Conservation (phyloP, 1,140 invertebrate genomes). For the Limonius californicus region DNA sequence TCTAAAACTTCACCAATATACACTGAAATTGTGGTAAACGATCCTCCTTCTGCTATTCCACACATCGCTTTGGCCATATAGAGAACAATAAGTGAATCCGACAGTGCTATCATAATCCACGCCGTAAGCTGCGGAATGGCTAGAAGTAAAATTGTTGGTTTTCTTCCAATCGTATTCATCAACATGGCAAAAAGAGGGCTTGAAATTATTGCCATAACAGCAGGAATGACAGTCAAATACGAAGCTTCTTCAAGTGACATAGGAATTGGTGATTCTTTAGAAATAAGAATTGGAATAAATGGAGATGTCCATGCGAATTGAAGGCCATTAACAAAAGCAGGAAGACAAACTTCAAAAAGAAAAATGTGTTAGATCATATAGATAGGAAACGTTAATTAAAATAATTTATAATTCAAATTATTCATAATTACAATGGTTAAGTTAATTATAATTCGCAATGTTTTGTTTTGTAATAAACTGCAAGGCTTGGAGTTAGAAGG, state of each 20-base stretch:
- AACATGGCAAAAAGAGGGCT: slow-evolving; percentile 33
- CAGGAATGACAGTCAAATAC: slow-evolving; percentile 54
- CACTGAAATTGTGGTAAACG: slow-evolving; percentile 46
- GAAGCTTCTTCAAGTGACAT: slow-evolving; percentile 57
- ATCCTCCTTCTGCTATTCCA: slow-evolving; percentile 34
- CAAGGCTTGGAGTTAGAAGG: too few relatives aligned
- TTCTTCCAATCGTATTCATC: slow-evolving; percentile 58
- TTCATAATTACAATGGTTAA: too few relatives aligned
- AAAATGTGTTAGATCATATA: too few relatives aligned
- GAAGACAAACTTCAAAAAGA: too few relatives aligned
- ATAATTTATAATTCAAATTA: too few relatives aligned
- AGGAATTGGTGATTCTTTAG: neutral
- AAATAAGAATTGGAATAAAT: slow-evolving; percentile 11
- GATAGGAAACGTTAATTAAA: too few relatives aligned
- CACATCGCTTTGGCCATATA: slow-evolving; percentile 42
- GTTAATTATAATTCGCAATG: too few relatives aligned
- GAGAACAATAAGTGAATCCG: slow-evolving; percentile 48
- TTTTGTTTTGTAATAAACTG: too few relatives aligned
- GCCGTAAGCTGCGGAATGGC: slow-evolving; percentile 55
- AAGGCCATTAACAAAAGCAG: neutral
- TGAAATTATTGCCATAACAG: slow-evolving; percentile 34
- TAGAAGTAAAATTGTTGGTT: slow-evolving; percentile 58
- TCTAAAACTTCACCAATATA: slow-evolving; percentile 63
- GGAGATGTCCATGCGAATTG: slow-evolving; percentile 21
- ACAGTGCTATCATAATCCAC: slow-evolving; percentile 50